These are phyloP conservation scores for Drosophila arizonae DNA, from an alignment of 1,140 invertebrate species.

Conservation along the genomic window DNA sequence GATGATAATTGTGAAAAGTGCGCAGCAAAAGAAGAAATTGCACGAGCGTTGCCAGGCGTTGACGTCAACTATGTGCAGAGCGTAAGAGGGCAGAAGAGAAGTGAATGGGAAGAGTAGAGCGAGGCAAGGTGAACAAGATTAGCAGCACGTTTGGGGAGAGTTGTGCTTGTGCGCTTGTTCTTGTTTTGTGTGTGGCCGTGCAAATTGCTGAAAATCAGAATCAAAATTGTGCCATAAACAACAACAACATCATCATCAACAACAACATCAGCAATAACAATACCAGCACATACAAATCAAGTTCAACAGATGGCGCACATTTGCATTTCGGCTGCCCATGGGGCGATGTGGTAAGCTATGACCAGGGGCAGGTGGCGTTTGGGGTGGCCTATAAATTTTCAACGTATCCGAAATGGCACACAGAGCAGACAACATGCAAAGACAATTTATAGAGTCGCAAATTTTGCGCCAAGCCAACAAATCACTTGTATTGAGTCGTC, in stretches of 20 bases:
- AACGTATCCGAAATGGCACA: slow-evolving; percentile 36
- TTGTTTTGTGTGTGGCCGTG: slow-evolving; percentile 32
- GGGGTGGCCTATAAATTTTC: slow-evolving; percentile 48
- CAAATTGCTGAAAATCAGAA: slow-evolving; percentile 43
- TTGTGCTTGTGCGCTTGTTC: slow-evolving; percentile 8
- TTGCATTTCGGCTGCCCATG: slow-evolving; percentile 45
- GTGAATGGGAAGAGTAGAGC: background rate
- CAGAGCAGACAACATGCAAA: slow-evolving; percentile 14
- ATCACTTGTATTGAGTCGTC: slow-evolving; percentile 61
- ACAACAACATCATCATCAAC: slow-evolving; percentile 16
- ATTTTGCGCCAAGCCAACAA: slow-evolving; percentile 57
- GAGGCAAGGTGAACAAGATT: slow-evolving; percentile 26
- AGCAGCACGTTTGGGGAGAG: slow-evolving; percentile 29
- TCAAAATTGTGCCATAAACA: slow-evolving; percentile 41
- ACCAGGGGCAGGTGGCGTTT: slow-evolving; percentile 13
- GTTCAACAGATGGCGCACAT: slow-evolving; percentile 66
- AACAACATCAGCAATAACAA: slow-evolving; percentile 6
- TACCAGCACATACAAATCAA: slow-evolving; percentile 45
- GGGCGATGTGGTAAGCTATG: background rate
- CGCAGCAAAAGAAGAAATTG: slow-evolving; percentile 66
- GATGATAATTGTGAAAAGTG: slow-evolving; percentile 67
- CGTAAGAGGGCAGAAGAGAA: slow-evolving; percentile 16
- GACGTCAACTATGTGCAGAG: slow-evolving; percentile 44
- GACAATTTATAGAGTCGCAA: slow-evolving; percentile 64
- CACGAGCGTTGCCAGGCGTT: slow-evolving; percentile 49